A percentile compares a stretch with the other conserved stretches of the same genome.
Evolutionary conservation across 2,888 invertebrate genomes (phyloP).

Genomic region (Molanna angustata): DNA sequence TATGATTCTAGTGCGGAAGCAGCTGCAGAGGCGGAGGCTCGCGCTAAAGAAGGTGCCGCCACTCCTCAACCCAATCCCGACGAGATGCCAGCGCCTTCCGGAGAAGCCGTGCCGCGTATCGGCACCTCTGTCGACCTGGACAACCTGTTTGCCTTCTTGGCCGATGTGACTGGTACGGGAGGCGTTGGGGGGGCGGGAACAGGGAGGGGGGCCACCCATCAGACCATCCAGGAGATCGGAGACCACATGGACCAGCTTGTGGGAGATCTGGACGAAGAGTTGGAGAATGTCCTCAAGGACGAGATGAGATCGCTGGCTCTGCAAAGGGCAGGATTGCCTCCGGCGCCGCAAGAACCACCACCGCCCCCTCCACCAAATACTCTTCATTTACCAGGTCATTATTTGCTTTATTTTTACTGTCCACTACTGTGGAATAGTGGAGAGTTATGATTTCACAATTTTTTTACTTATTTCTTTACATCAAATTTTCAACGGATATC

Average conservation of each 20-base stretch:
- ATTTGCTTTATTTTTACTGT: not conserved
- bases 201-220: constrained; percentile 55
- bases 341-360: constrained; percentile 26
- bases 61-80: constrained; percentile 24
- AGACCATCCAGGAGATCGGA: constrained; percentile 78
- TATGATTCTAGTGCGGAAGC: constrained; percentile 58
- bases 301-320: constrained; percentile 34
- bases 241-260: constrained; percentile 82
- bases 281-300: constrained; percentile 61
- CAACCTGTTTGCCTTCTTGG: constrained; percentile 85
- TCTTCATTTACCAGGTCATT: constrained; percentile 10
- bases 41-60: constrained; percentile 27
- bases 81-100: constrained; percentile 35
- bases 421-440: no score
- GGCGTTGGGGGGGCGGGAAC: constrained; percentile 44
- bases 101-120: constrained; percentile 28
- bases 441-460: not conserved
- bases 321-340: constrained; percentile 32
- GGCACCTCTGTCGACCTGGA: constrained; percentile 82
- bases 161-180: constrained; percentile 65
- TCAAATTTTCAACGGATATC: no score
- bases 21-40: constrained; percentile 30
- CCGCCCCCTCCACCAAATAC: constrained; percentile 33
- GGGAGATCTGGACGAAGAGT: constrained; percentile 76
- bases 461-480: no score